phyloP scores from a whole-genome alignment of 2,113 vertebrate species.

The Myiopsitta monachus region DNA sequence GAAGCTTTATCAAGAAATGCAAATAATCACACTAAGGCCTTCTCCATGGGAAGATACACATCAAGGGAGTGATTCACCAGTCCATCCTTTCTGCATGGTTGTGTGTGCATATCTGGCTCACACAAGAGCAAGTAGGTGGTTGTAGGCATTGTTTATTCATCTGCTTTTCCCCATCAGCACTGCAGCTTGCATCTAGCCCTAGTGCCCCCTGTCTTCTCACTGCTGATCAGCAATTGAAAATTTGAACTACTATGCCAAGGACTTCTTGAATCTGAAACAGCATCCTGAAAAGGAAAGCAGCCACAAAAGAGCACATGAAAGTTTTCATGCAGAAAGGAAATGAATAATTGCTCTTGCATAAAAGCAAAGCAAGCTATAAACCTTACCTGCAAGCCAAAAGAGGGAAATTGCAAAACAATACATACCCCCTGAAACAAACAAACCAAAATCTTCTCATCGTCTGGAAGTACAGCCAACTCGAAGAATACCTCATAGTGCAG shows the following conservation, averaged over 20 bases:
- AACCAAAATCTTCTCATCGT: not conserved
- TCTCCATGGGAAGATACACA: not conserved
- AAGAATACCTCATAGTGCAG: not conserved
- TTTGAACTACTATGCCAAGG: not conserved
- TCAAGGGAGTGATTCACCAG: not conserved
- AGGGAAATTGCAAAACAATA: not conserved
- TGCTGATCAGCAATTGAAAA: not conserved
- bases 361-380: not conserved
- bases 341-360: not conserved
- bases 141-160: not conserved
- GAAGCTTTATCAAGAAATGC: not conserved
- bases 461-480: not conserved
- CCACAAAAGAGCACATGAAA: not conserved
- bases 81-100: not conserved
- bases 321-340: not conserved
- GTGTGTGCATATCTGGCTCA: not conserved
- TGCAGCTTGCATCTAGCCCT: not conserved
- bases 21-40: not conserved
- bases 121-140: not conserved
- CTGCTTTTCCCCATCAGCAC: not conserved
- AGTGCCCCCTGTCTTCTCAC: not conserved
- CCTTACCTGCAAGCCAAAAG: not conserved
- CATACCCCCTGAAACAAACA: not conserved
- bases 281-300: not conserved
- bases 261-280: not conserved